These are phyloP conservation scores for Gymnosoma rotundatum DNA, from an alignment of 2,888 invertebrate species.

Conservation along the genomic window DNA sequence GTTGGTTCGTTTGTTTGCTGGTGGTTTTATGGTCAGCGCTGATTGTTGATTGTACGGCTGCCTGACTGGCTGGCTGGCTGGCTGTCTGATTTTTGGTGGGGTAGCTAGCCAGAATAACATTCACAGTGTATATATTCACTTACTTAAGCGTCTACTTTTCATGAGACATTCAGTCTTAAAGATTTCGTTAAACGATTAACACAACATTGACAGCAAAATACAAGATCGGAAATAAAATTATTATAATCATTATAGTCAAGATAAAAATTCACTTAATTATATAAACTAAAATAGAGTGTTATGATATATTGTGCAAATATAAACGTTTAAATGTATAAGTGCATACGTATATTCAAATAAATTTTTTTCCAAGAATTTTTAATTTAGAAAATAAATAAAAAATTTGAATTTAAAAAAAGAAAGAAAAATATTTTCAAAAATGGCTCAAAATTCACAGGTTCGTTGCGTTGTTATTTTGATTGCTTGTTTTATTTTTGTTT, in stretches of 20 bases:
- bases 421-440: constrained; percentile 15
- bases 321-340: neutral
- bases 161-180: constrained; percentile 78
- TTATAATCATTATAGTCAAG: constrained; percentile 26
- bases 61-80: neutral
- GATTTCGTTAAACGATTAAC: constrained; percentile 80
- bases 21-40: too few relatives aligned
- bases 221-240: constrained; percentile 44
- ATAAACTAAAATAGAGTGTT: constrained; percentile 40
- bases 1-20: constrained; percentile 15
- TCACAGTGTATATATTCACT: constrained; percentile 61
- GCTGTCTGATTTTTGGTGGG: constrained; percentile 39
- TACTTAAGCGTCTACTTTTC: constrained; percentile 67
- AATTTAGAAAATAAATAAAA: neutral
- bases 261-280: constrained; percentile 49
- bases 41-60: constrained; percentile 2
- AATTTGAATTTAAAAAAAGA: constrained; percentile 30
- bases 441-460: constrained; percentile 64
- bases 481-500: constrained; percentile 14
- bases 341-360: too few relatives aligned
- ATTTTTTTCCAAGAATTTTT: too few relatives aligned
- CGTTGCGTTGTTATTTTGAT: constrained; percentile 19
- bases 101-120: constrained; percentile 57
- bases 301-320: constrained; percentile 16
- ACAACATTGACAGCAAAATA: constrained; percentile 65